Conservation (phyloP, 2,113 vertebrate species). For the Eulemur macaco region DNA sequence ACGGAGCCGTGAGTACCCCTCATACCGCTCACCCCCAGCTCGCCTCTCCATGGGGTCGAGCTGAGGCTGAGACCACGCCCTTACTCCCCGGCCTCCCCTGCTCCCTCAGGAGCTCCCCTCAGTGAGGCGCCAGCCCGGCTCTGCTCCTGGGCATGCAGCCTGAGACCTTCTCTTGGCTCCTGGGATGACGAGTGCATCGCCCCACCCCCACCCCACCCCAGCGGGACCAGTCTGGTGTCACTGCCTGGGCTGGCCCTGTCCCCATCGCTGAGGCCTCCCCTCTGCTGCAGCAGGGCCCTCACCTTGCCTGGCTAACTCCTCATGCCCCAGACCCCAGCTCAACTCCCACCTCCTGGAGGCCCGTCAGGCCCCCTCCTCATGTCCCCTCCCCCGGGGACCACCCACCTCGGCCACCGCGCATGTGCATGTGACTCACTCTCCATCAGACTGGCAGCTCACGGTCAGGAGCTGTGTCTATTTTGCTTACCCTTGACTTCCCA, state of each 20-base stretch:
- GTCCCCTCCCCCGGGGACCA: background rate
- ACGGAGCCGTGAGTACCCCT: no score
- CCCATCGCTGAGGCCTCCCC: background rate
- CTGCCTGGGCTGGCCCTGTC: no score
- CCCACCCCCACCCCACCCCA: no score
- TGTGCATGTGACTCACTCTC: background rate
- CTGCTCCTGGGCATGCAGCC: background rate
- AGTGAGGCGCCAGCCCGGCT: fast-evolving
- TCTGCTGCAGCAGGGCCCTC: background rate
- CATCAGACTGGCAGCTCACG: fast-evolving
- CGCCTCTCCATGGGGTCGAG: background rate
- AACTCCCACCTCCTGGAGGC: fast-evolving
- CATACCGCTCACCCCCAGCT: no score
- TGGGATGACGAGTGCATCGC: background rate
- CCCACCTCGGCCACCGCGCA: fast-evolving
- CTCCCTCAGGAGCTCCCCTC: background rate
- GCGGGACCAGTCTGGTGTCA: no score
- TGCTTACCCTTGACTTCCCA: background rate
- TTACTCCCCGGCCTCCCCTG: background rate
- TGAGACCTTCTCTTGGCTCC: background rate
- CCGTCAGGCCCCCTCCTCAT: background rate
- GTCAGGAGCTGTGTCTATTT: fast-evolving
- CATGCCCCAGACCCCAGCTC: background rate
- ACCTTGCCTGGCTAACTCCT: background rate
- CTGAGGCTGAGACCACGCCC: background rate